Evolutionary conservation across 2,888 invertebrate genomes (phyloP), one percentile per base, ranked within the genome.

Genomic region (Orthonychiurus folsomi): DNA sequence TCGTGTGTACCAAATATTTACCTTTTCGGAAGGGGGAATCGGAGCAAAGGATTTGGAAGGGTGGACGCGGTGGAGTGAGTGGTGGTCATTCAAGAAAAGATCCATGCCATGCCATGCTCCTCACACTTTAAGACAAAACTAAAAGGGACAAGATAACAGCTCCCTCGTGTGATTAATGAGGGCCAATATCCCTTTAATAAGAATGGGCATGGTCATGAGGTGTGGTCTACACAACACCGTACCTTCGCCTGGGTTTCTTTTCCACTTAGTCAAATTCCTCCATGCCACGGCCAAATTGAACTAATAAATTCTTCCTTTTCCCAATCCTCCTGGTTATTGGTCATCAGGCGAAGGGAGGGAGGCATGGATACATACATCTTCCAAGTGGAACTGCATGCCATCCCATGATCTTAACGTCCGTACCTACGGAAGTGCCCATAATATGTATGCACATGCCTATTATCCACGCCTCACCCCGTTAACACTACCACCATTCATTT

Each of bases 191-290:
- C 5, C 37, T 37, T 37, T 37, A 37, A 37, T 37, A 37, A 37
- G 37, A 37, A 37, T 37, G 37, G 37, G 37, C 37, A 9, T 37
- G 37, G 37, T 37, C 37, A 37, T 37, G n/a, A 37, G 37, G 37
- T 37, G 37, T 37, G 37, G 37, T 37, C 37, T 15, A 37, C 37
- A 37, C 37, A 37, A 37, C 37, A 37, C 37, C 37, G n/a, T n/a
- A 9, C 37, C 37, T 37, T 15, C 9, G 15, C 37, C 15, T 37
- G 37, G 37, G 5, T 37, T 37, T 37, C 37, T 37, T 37, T 37
- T 37, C 37, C 37, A 37, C 37, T 37, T 37, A 37, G 37, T 37
- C 37, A 37, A 37, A 37, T 37, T 37, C 37, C 37, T 37, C 37
- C 37, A 37, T 37, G n/a, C n/a, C n/a, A n/a, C n/a, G n/a, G n/a